These are phyloP conservation scores for Carassius auratus DNA, from an alignment of 2,113 vertebrate genomes.

Conservation along the genomic window DNA sequence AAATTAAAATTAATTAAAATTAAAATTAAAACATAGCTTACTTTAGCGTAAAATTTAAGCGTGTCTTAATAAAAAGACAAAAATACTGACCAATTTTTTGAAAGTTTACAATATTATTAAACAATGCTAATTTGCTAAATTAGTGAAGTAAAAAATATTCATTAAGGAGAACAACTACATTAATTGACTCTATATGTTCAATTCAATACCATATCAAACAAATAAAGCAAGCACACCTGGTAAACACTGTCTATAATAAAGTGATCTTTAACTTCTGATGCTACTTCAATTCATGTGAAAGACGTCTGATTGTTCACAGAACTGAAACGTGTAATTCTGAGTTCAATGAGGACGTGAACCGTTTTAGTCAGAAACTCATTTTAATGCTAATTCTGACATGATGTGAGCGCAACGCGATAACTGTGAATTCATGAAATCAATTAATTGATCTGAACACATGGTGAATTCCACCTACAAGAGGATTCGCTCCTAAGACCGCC, in stretches of 20 bases:
- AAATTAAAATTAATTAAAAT: no score
- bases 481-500: not conserved
- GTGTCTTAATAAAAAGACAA: not conserved
- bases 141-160: not conserved
- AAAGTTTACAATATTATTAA: not conserved
- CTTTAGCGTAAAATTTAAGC: no score
- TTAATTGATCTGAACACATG: constrained; percentile 27
- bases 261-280: not conserved
- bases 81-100: not conserved
- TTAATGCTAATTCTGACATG: not conserved
- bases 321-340: no score
- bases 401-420: not conserved
- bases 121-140: not conserved
- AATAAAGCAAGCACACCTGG: no score
- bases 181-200: not conserved
- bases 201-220: no score
- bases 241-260: not conserved
- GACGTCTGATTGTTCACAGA: no score
- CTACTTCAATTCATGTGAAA: no score
- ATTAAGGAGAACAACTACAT: not conserved
- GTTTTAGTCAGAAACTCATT: not conserved
- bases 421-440: not conserved
- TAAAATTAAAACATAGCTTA: no score
- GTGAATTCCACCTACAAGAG: not conserved
- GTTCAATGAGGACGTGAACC: no score